These are phyloP conservation scores for Diplodus sargus DNA, from an alignment of 2,797 vertebrate genomes.

Conservation along the genomic window DNA sequence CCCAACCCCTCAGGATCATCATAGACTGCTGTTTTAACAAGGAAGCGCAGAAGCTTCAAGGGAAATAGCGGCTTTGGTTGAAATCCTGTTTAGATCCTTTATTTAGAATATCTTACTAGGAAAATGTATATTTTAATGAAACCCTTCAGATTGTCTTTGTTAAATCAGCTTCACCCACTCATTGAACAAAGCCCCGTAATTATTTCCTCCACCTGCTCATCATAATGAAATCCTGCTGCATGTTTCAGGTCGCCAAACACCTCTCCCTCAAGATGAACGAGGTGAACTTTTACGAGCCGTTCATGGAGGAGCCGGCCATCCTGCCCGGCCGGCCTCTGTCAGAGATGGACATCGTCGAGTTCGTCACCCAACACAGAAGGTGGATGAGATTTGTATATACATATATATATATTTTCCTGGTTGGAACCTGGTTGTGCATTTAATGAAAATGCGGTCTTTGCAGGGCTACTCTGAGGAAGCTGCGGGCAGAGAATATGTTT, in stretches of 20 bases:
- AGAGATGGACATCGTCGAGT: constrained; percentile 94
- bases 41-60: too few relatives aligned
- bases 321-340: constrained; percentile 93
- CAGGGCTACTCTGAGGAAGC: constrained; percentile 94
- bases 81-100: not conserved
- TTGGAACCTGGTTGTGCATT: not conserved
- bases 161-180: not conserved
- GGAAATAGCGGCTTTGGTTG: too few relatives aligned
- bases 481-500: constrained; percentile 97
- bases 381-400: constrained; percentile 38
- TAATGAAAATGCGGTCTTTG: constrained; percentile 20
- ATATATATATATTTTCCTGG: not conserved
- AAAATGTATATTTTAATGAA: not conserved
- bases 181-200: constrained; percentile 7
- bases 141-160: not conserved
- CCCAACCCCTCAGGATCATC: not conserved
- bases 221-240: constrained; percentile 1
- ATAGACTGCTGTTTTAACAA: not conserved
- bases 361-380: constrained; percentile 93
- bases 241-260: constrained; percentile 92
- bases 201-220: not conserved
- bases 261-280: constrained; percentile 97
- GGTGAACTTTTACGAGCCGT: constrained; percentile 97
- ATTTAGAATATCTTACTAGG: not conserved
- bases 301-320: constrained; percentile 94